These are phyloP conservation scores for Philereme vetulata DNA, from an alignment of 2,888 invertebrate genomes.

Conservation along the genomic window DNA sequence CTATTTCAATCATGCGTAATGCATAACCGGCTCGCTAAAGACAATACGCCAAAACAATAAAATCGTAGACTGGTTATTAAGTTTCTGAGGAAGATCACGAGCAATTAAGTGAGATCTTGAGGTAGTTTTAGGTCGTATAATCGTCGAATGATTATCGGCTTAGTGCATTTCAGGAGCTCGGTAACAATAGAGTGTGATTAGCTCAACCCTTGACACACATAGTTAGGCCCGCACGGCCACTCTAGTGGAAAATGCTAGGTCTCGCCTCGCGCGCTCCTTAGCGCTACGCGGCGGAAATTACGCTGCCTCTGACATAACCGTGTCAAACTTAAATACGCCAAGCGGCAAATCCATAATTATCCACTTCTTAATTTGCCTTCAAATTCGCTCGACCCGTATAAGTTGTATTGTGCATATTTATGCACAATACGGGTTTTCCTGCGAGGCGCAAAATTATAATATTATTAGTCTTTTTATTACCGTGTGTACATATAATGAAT, in stretches of 20 bases:
- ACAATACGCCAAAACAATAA: constrained; percentile 7
- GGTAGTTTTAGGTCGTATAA: constrained; percentile 44
- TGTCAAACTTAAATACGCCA: constrained; percentile 14
- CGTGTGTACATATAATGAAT: constrained; percentile 4
- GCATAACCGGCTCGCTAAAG: constrained; percentile 15
- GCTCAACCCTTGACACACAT: constrained; percentile 80
- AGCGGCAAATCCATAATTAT: constrained; percentile 12
- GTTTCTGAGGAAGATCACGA: constrained; percentile 11
- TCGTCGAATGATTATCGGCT: constrained; percentile 36
- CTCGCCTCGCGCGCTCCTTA: constrained; percentile 61
- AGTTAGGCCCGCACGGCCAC: constrained; percentile 67
- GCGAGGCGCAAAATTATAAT: constrained; percentile 8
- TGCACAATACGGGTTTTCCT: constrained; percentile 16
- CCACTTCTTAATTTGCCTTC: constrained; percentile 13
- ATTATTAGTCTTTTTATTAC: constrained; percentile 4
- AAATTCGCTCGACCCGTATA: constrained; percentile 8
- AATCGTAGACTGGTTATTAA: neutral
- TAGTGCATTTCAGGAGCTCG: constrained; percentile 68
- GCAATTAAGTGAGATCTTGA: constrained; percentile 17
- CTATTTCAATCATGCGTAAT: constrained; percentile 35
- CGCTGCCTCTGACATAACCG: constrained; percentile 32
- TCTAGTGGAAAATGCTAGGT: constrained; percentile 79
- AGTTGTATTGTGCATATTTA: neutral
- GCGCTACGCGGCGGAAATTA: constrained; percentile 49
- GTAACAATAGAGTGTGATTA: constrained; percentile 76